These are phyloP conservation scores for Colistium nudipinnis DNA, from an alignment of 2,113 vertebrate species.

Conservation along the genomic window DNA sequence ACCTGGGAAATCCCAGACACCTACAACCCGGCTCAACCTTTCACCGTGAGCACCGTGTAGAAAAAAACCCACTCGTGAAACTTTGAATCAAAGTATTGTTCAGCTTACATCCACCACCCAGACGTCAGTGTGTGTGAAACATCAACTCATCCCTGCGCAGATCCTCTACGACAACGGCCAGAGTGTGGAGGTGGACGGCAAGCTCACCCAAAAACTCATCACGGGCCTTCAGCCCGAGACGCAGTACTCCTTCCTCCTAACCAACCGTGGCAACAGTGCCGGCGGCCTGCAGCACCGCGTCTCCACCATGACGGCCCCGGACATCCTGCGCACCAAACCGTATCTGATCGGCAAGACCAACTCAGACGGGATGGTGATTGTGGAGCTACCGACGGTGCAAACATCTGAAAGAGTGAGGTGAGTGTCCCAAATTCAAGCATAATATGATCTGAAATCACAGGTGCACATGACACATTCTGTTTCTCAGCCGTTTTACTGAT, in stretches of 20 bases:
- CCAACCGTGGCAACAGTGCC: conserved; percentile 96
- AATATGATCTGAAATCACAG: conserved; percentile 1
- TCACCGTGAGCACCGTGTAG: conserved; percentile 88
- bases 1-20: conserved; percentile 99
- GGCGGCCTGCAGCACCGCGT: conserved; percentile 97
- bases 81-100: background rate
- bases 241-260: conserved; percentile 95
- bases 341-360: conserved; percentile 93
- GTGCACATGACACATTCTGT: background rate
- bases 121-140: background rate
- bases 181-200: conserved; percentile 96
- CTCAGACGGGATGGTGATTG: conserved; percentile 94
- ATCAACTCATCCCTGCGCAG: conserved; percentile 67
- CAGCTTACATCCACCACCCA: too few species aligned
- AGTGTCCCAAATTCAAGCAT: conserved; percentile 53
- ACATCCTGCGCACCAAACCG: conserved; percentile 93
- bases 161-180: conserved; percentile 99
- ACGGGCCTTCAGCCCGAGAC: conserved; percentile 97
- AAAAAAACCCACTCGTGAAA: background rate
- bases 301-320: conserved; percentile 93
- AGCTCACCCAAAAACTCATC: conserved; percentile 95
- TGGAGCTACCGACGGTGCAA: conserved; percentile 92
- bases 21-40: conserved; percentile 98
- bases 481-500: background rate
- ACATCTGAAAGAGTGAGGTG: conserved; percentile 93